Conservation (phyloP, 2,797 vertebrate species). For the Sebastes diaconus region DNA sequence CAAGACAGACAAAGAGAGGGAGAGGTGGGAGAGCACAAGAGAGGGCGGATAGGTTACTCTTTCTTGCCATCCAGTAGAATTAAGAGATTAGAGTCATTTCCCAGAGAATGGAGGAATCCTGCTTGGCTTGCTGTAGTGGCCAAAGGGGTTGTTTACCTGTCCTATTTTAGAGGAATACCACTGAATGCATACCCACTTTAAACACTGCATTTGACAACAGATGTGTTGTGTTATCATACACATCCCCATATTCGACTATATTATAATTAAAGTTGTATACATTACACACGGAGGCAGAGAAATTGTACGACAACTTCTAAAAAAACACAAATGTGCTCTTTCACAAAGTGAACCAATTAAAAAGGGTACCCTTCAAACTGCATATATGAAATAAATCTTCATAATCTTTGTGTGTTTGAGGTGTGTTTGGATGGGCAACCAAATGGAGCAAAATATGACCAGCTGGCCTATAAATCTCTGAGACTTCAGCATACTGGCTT, state of each 20-base stretch:
- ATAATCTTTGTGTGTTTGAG: background rate
- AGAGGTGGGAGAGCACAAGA: conserved; percentile 12
- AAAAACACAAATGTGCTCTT: background rate
- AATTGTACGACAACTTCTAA: background rate
- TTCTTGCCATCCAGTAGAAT: conserved; percentile 52
- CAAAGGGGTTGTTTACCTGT: conserved; percentile 43
- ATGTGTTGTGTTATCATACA: background rate
- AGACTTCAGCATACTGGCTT: background rate
- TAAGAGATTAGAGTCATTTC: conserved; percentile 63
- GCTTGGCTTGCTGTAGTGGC: conserved; percentile 8
- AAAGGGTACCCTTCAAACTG: background rate
- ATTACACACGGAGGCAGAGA: background rate
- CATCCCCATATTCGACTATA: background rate
- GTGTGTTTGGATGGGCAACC: background rate
- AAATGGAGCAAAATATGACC: background rate
- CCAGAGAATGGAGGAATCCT: conserved; percentile 22
- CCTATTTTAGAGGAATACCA: conserved; percentile 18
- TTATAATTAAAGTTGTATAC: background rate
- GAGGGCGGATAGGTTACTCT: conserved; percentile 40
- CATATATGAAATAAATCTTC: background rate
- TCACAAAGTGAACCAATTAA: background rate
- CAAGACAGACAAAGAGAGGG: conserved; percentile 9
- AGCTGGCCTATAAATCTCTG: conserved; percentile 12
- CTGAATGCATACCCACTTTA: conserved; percentile 3
- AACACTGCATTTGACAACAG: conserved; percentile 5